Percentiles rank a stretch among this genome's conserved stretches.
Conservation (phyloP, 2,113 vertebrate species). For the Passer domesticus region DNA sequence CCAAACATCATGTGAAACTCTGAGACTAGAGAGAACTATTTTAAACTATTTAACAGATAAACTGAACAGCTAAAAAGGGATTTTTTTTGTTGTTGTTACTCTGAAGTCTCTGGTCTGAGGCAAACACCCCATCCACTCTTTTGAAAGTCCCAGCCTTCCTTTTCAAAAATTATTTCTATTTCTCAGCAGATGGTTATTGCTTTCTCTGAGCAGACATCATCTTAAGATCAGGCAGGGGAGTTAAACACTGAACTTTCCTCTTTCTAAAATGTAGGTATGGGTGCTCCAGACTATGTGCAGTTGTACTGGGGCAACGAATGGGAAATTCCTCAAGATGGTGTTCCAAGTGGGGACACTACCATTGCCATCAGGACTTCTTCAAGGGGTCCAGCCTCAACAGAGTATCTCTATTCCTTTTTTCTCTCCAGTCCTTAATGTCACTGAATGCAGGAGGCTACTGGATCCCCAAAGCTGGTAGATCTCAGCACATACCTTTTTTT, state of each 20-base stretch:
- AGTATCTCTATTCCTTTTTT: background rate
- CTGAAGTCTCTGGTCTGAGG: background rate
- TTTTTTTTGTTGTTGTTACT: background rate
- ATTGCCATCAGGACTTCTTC: background rate
- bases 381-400: rapidly evolving
- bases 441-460: background rate
- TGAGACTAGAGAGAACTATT: background rate
- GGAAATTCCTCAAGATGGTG: background rate
- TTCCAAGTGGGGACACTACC: background rate
- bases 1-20: background rate
- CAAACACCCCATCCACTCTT: background rate
- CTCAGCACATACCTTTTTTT: background rate
- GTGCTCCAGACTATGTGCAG: background rate
- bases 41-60: background rate
- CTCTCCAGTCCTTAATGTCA: background rate
- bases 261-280: background rate
- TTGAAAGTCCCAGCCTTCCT: background rate
- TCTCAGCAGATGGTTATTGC: background rate
- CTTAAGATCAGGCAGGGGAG: background rate
- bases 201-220: background rate
- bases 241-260: background rate
- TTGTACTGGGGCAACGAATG: background rate
- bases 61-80: background rate
- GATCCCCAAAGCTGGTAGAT: background rate
- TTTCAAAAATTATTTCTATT: background rate